A percentile compares a stretch with the other conserved stretches of the same genome.
Evolutionary conservation across 1,140 invertebrate genomes (phyloP).

Genomic region (Lepidurus arcticus): DNA sequence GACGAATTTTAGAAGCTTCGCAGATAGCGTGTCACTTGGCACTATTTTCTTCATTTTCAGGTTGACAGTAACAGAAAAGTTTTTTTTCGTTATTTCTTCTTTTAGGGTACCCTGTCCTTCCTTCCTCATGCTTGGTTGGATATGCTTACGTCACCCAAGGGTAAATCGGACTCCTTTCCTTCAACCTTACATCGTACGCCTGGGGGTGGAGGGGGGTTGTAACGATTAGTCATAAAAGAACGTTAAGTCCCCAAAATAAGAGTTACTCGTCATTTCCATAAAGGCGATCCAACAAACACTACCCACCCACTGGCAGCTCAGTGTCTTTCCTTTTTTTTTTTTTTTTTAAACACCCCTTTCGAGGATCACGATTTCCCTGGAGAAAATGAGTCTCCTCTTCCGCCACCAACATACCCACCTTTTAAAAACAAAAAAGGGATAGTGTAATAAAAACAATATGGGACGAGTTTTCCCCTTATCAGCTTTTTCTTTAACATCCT

Average conservation of each 20-base stretch:
- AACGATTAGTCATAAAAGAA: slow-evolving; percentile 12
- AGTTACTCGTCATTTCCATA: slow-evolving; percentile 3
- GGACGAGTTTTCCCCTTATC: background rate
- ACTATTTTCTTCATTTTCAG: slow-evolving; percentile 7
- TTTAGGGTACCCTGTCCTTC: too few relatives aligned
- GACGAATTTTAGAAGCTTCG: background rate
- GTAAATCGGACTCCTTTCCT: too few relatives aligned
- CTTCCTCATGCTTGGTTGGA: too few relatives aligned
- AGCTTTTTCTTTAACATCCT: background rate
- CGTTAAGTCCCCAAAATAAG: background rate
- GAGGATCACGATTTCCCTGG: slow-evolving; percentile 17
- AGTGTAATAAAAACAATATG: background rate
- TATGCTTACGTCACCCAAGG: too few relatives aligned
- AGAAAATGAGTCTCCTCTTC: background rate
- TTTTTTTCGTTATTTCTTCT: too few relatives aligned
- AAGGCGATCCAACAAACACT: background rate
- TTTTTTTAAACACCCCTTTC: background rate
- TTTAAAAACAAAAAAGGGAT: background rate
- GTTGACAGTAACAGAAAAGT: background rate
- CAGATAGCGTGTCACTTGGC: background rate
- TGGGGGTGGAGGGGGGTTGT: background rate
- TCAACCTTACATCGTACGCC: too few relatives aligned
- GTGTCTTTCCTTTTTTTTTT: background rate
- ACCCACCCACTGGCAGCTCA: background rate
- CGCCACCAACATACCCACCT: background rate